Evolutionary conservation across 2,888 invertebrate species (phyloP).

Genomic region (Marronus borbonicus): DNA sequence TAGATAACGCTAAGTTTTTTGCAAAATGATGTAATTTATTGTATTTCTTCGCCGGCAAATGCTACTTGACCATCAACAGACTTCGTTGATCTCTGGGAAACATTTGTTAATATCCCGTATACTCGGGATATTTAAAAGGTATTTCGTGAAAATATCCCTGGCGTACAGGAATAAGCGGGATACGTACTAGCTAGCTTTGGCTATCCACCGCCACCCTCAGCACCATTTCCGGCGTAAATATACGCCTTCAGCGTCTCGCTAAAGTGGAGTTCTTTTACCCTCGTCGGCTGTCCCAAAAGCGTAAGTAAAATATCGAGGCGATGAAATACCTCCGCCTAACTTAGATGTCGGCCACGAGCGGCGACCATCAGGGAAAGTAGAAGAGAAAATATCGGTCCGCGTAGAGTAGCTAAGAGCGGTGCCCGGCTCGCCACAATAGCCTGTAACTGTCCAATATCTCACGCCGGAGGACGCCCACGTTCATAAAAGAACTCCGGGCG

Average conservation of each 20-base stretch:
- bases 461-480: constrained; percentile 41
- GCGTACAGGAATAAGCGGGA: not conserved
- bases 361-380: not conserved
- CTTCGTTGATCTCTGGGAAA: too few relatives aligned
- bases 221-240: constrained; percentile 1
- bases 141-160: not conserved
- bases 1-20: not conserved
- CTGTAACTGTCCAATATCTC: constrained; percentile 46
- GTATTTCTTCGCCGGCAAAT: too few relatives aligned
- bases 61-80: too few relatives aligned
- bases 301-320: constrained; percentile 39
- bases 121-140: not conserved
- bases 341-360: constrained; percentile 7
- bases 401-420: constrained; percentile 37
- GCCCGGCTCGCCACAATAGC: constrained; percentile 34
- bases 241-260: not conserved
- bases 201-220: too few relatives aligned
- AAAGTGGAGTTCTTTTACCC: too few relatives aligned
- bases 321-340: constrained; percentile 24
- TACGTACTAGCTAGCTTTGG: not conserved
- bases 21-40: too few relatives aligned
- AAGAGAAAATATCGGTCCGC: constrained; percentile 36
- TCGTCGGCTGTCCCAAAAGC: constrained; percentile 11
- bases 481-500: constrained; percentile 39
- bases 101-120: not conserved